Percentiles rank a stretch among this genome's conserved stretches.
Conservation (phyloP, 2,888 invertebrate genomes). For the Sicus ferrugineus region DNA sequence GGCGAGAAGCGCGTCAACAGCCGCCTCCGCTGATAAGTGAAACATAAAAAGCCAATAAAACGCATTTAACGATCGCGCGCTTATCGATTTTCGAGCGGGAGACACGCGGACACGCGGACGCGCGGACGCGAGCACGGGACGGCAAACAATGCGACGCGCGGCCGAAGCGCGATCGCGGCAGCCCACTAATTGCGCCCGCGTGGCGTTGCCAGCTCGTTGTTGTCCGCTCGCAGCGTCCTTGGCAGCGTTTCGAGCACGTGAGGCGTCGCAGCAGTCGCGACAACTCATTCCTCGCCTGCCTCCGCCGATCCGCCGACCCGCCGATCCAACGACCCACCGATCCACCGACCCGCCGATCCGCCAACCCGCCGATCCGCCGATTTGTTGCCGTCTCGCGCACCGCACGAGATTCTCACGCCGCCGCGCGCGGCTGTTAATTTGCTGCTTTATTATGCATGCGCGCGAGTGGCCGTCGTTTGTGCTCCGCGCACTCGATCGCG, state of each 20-base stretch:
- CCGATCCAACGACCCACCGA: too few relatives aligned
- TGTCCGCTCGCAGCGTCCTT: too few relatives aligned
- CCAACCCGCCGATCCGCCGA: too few relatives aligned
- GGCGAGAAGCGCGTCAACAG: too few relatives aligned
- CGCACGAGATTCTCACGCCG: background rate
- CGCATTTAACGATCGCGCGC: slow-evolving; percentile 19
- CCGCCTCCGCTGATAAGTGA: slow-evolving; percentile 22
- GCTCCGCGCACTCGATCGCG: background rate
- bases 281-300: background rate
- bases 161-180: background rate
- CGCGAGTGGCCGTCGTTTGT: background rate
- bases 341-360: too few relatives aligned
- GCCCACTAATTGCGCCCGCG: too few relatives aligned
- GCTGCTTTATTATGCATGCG: background rate
- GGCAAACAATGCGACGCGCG: background rate
- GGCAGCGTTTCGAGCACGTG: background rate
- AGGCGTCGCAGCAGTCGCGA: background rate
- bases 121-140: background rate
- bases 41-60: slow-evolving; percentile 33
- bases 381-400: background rate
- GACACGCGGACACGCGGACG: background rate
- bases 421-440: slow-evolving; percentile 10
- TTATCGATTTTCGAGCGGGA: slow-evolving; percentile 8
- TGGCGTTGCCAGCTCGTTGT: too few relatives aligned
- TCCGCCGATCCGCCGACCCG: too few relatives aligned